Evolutionary conservation across 1,140 invertebrate species (phyloP), one percentile per base, ranked within the genome.

Genomic region (Ladona fulva): DNA sequence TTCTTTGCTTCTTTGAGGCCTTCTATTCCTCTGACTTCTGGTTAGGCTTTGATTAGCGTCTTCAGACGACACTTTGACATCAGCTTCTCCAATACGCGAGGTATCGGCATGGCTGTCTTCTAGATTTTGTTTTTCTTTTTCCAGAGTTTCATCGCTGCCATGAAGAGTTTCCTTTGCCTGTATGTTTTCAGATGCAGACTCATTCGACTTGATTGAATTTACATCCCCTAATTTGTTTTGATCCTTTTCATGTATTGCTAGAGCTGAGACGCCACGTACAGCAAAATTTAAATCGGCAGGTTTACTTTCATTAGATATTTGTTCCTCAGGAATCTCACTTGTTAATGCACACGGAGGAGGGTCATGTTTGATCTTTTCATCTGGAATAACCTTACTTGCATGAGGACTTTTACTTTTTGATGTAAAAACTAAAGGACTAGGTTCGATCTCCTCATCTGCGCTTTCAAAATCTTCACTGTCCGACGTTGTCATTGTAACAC

Each of bases 401-500:
- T 76, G 42, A 44, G 83, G 81, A 66, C 14, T 66, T 66, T 66
- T 22, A 66, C 5, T 3, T 16, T 16, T 66, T 66, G 52, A 66
- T 22, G 5, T 3, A 6, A 66, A 6, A 6, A 5, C 12, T 6
- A 12, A 22, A 12, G 14, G 14, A 22, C 14, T 12, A 19, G 74
- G 24, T 5, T 75, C 74, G 22, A 85, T 78, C 25, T 89, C 89
- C 80, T 91, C 89, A 80, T 91, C 89, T 11, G 90, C 90, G 83
- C 90, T 91, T 81, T 91, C 89, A 83, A 92, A 92, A 82, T 89
- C 89, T 81, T 92, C 91, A 83, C 91, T 92, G 78, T 92, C 91
- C 78, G 91, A 92, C 11, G 89, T 89, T 82, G 90, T 88, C 91
- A 92, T 92, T 80, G 66, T 24, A 74, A 74, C 1, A 11, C 24